Evolutionary conservation across 2,888 invertebrate genomes (phyloP), one percentile per base, ranked within the genome.

Genomic region (Tipula lateralis): DNA sequence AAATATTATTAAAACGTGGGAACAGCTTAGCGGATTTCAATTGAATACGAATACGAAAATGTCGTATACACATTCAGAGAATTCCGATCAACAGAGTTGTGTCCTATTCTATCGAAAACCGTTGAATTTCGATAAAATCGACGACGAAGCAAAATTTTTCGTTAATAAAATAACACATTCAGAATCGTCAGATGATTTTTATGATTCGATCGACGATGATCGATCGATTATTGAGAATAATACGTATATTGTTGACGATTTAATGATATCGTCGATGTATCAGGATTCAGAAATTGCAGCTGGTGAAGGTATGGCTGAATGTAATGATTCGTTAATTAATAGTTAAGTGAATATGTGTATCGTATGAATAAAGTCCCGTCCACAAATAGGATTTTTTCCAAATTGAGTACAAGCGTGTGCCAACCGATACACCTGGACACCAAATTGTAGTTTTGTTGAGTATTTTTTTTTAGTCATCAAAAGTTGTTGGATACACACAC

Each of bases 231-330:
- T 85, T 66, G 84, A 85, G 19, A 66, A 66, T 66, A 66, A 83
- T 12, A 84, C 83, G 66, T 50, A 82, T 50, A 44, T 50, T 39
- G 84, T 84, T 32, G 84, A 80, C 4, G 84, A 80, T 32, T 80
- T 84, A 19, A 84, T 66, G 44, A 7, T 4, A 13, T 44, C 34
- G 36, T 44, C 34, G 36, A 81, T 81, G 30, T 44, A 84, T 44
- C 16, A 84, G 9, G 84, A 84, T 44, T 44, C 44, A 24, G 84
- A 84, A 29, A 50, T 50, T 29, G 85, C 85, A 34, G 87, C 85
- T 34, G 86, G 87, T 34, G 87, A 87, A 85, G 86, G 84, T 44
- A 86, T 87, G 86, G 87, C 86, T 12, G 86, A 87, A 84, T 84
- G 81, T 36, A 84, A 86, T 83, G 85, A 85, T 84, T 86, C 86